Conservation (phyloP, 53 echinoderm and acorn worm species). For the Echinometra lucunter region DNA sequence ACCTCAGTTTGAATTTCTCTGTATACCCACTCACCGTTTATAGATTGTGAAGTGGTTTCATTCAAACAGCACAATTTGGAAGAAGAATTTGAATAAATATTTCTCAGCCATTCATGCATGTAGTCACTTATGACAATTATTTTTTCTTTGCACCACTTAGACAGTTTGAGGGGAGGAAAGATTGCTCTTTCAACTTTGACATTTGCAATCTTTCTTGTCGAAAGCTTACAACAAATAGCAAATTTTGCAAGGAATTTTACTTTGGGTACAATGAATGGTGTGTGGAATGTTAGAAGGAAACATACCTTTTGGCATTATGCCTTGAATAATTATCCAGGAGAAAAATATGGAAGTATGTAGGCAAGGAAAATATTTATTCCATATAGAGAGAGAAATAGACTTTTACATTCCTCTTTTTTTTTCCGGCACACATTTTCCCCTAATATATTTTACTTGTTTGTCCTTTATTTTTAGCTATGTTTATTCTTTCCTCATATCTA, state of each 20-base stretch:
- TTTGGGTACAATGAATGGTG: neutral
- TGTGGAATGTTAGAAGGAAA: neutral
- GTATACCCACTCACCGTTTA: no score
- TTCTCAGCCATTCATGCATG: slow-evolving; percentile 8
- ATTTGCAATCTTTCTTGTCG: neutral
- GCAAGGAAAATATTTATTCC: no score
- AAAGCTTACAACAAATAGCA: neutral
- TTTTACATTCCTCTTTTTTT: neutral
- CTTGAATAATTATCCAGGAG: no score
- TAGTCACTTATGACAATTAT: neutral
- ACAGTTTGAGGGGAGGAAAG: neutral
- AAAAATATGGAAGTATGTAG: no score
- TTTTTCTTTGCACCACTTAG: neutral
- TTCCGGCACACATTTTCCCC: neutral
- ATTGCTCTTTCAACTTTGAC: neutral
- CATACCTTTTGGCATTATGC: no score
- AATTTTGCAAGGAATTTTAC: neutral
- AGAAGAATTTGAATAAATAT: neutral
- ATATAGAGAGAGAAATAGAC: no score
- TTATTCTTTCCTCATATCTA: neutral
- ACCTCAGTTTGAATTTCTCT: no score
- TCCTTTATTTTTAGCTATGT: neutral
- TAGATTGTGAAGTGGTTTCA: neutral
- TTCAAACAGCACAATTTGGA: neutral
- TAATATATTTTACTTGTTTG: neutral